Conservation (phyloP, 2,113 vertebrate species). For the Cephalopholis sonnerati region DNA sequence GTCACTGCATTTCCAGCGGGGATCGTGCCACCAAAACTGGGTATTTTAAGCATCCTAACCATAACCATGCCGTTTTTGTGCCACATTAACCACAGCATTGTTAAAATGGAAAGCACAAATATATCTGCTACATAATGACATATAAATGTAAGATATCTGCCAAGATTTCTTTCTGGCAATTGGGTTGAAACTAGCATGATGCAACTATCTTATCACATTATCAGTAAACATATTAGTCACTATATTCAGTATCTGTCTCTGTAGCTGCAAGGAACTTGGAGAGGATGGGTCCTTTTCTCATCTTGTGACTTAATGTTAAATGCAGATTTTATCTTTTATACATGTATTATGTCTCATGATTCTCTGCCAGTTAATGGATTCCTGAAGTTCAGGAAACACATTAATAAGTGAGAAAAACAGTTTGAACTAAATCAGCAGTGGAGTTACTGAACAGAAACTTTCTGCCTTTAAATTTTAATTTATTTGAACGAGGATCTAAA, state of each 20-base stretch:
- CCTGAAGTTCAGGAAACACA: background rate
- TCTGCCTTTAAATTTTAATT: background rate
- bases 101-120: too few species aligned
- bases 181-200: too few species aligned
- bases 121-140: too few species aligned
- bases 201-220: too few species aligned
- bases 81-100: too few species aligned
- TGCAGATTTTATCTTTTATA: background rate
- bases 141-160: too few species aligned
- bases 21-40: too few species aligned
- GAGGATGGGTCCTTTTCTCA: background rate
- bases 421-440: background rate
- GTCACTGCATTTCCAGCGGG: too few species aligned
- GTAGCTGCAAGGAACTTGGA: background rate
- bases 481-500: constrained; percentile 5
- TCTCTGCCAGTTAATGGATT: background rate
- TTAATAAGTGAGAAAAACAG: background rate
- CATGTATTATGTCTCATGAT: too few species aligned
- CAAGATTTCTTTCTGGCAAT: too few species aligned
- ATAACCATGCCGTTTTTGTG: too few species aligned
- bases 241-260: background rate
- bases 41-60: too few species aligned
- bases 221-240: background rate
- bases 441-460: constrained; percentile 17
- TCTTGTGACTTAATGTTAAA: background rate